Base-by-base conservation (phyloP, 2,797 vertebrate species). In the Pipistrellus pygmaeus region DNA sequence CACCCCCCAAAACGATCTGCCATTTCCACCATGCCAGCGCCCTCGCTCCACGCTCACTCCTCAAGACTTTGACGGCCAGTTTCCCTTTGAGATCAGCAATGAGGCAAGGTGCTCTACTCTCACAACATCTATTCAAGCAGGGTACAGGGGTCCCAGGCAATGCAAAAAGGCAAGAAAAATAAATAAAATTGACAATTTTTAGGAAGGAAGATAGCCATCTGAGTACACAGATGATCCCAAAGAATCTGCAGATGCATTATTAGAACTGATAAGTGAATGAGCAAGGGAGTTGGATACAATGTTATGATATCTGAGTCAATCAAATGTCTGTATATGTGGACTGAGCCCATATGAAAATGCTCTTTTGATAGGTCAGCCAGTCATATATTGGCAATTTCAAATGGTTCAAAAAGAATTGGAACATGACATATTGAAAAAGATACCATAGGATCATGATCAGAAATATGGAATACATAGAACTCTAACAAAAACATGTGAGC, bases 1-100 rank as follows among this genome's bases (percentile, higher is more conserved):
- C 2, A 21, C 2, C 25, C 57, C 25, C 57, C 20, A 8, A 21
- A 23, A 14, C 0, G 0, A 21, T 5, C 46, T 14, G 3, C 35
- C 18, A 4, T 5, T 3, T 11, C 57, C 62, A 27, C 83, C 8
- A 0, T 14, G 38, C 27, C 55, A 32, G 62, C n/a, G 20, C 46
- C 44, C 25, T 64, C 30, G 30, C 62, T 27, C 17, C 6, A 6
- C 1, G 2, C 18, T 51, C 78, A 25, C 6, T 32, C 25, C 81
- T 71, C 62, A 11, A n/a, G 41, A 18, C 72, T 15, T 3, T 3
- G 60, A 15, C 0, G 32, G 53, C 57, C 44, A 32, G 25, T 44
- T 35, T 57, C 32, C 35, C 64, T 60, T 2, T 21, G 66, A 84
- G 77, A 44, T 77, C 71, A 53, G 35, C 51, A 25, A 8, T 4